phyloP scores from a whole-genome alignment of 2,113 vertebrate genomes.

The Apodemus sylvaticus region DNA sequence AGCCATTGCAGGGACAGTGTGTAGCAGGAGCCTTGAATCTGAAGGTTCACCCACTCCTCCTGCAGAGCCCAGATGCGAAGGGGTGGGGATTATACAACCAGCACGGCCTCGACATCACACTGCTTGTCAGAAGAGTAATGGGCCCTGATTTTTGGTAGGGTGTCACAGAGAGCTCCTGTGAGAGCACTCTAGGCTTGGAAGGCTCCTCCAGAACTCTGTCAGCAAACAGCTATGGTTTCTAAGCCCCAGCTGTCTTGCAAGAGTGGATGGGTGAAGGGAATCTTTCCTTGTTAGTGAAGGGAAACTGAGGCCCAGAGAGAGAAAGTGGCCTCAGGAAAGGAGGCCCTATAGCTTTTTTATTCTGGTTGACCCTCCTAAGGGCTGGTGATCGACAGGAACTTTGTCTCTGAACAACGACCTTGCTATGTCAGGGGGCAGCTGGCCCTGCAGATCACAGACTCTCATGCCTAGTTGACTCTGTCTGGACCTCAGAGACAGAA shows the following conservation, averaged over 20 bases:
- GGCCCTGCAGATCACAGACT: background rate
- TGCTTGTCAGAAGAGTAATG: background rate
- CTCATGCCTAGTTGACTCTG: background rate
- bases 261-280: background rate
- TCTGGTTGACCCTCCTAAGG: background rate
- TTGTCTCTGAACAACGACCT: background rate
- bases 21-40: background rate
- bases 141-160: background rate
- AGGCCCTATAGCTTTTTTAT: background rate
- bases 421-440: background rate
- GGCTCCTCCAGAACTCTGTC: background rate
- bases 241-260: background rate
- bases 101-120: background rate
- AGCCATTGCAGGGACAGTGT: background rate
- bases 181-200: background rate
- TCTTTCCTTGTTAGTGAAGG: slow-evolving; percentile 16
- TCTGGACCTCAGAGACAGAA: background rate
- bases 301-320: background rate
- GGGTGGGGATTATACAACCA: background rate
- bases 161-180: background rate
- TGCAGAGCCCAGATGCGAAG: background rate
- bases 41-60: background rate
- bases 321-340: background rate
- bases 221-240: background rate
- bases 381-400: background rate